These are phyloP conservation scores for Corynorhinus townsendii DNA, from an alignment of 2,113 vertebrate species.

Conservation along the genomic window DNA sequence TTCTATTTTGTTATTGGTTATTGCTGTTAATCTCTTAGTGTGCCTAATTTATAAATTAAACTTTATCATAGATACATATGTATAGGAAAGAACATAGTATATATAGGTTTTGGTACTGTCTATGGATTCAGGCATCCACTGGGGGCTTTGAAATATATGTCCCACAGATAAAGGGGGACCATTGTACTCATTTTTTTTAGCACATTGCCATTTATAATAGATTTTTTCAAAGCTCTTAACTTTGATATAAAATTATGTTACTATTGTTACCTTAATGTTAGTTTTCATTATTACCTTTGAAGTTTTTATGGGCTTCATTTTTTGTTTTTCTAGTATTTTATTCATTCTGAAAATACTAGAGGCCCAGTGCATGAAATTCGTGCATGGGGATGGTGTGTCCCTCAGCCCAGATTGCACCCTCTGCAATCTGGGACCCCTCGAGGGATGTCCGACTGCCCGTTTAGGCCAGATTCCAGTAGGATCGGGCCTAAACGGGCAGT, in stretches of 20 bases:
- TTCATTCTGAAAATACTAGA: not conserved
- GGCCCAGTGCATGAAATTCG: too few species aligned
- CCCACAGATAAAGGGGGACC: not conserved
- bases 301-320: not conserved
- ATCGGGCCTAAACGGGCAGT: too few species aligned
- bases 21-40: not conserved
- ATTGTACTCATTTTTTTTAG: not conserved
- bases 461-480: too few species aligned
- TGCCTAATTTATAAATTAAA: not conserved
- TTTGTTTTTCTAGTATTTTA: conserved; percentile 1
- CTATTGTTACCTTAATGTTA: conserved; percentile 14
- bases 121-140: not conserved
- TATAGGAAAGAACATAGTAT: not conserved
- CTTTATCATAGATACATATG: not conserved
- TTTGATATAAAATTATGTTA: conserved; percentile 42
- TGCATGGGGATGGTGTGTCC: too few species aligned
- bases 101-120: not conserved
- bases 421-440: too few species aligned
- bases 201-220: not conserved
- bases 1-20: not conserved
- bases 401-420: too few species aligned
- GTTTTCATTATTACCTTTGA: conserved; percentile 23
- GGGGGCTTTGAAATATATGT: not conserved
- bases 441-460: too few species aligned
- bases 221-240: conserved; percentile 9